phyloP scores from a whole-genome alignment of 2,797 vertebrate genomes.

The Columba guinea region DNA sequence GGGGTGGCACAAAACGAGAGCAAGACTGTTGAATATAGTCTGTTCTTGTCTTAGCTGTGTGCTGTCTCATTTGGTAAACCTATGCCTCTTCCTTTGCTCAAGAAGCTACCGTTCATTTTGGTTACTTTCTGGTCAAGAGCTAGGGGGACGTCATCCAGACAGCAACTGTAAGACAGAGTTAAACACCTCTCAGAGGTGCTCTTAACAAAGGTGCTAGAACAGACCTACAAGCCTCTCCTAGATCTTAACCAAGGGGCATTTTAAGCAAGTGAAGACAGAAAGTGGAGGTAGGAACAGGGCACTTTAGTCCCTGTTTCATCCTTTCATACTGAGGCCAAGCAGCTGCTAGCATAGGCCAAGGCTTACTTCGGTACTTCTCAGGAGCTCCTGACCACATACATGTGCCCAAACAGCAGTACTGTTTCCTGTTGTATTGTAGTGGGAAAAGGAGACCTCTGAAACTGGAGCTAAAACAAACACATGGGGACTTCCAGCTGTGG shows the following conservation, averaged over 20 bases:
- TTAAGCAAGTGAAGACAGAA: background rate
- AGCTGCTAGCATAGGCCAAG: background rate
- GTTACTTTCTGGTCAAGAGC: background rate
- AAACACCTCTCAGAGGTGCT: background rate
- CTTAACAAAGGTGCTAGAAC: background rate
- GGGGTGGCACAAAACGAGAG: background rate
- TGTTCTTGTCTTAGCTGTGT: background rate
- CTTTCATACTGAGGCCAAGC: background rate
- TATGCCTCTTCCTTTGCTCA: background rate
- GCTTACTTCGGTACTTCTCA: background rate
- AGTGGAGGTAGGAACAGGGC: background rate
- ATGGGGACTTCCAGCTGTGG: background rate
- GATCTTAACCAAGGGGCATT: background rate
- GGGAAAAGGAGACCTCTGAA: background rate
- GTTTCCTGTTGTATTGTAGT: background rate
- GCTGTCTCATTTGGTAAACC: background rate
- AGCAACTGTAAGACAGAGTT: background rate
- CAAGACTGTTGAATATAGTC: background rate
- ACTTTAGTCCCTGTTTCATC: background rate
- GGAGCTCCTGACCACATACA: background rate
- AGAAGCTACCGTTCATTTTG: background rate
- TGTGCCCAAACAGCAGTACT: background rate
- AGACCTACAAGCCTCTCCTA: background rate
- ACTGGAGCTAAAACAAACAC: background rate
- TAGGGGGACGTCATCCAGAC: background rate